phyloP scores from a whole-genome alignment of 2,888 invertebrate species.

The Melanostoma scalare region DNA sequence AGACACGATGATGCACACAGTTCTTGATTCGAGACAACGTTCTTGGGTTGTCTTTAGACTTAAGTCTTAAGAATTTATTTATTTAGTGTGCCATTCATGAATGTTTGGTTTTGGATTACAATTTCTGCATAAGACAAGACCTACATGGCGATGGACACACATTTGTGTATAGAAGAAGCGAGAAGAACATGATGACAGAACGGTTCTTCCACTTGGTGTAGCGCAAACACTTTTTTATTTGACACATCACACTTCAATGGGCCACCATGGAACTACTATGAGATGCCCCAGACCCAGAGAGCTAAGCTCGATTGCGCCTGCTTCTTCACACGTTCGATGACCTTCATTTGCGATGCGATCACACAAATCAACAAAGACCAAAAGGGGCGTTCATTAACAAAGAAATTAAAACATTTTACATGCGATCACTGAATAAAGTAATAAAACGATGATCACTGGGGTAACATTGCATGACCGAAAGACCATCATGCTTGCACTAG shows the following conservation, averaged over 20 bases:
- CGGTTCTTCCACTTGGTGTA: conserved; percentile 41
- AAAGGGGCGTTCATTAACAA: conserved; percentile 61
- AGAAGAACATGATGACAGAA: conserved; percentile 45
- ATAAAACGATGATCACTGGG: conserved; percentile 62
- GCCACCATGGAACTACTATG: conserved; percentile 25
- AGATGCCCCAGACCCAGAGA: too few species aligned
- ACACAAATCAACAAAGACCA: background rate
- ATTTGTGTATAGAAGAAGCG: background rate
- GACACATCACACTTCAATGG: conserved; percentile 38
- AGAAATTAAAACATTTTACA: conserved; percentile 70
- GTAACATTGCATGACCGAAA: conserved; percentile 65
- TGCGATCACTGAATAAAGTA: conserved; percentile 69
- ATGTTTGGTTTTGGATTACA: conserved; percentile 63
- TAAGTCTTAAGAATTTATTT: background rate
- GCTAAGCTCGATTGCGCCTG: too few species aligned
- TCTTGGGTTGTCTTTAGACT: background rate
- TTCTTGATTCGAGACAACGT: conserved; percentile 3
- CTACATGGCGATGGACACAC: conserved; percentile 34
- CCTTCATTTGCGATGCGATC: conserved; percentile 46
- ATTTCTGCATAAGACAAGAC: conserved; percentile 40
- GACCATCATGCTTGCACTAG: conserved; percentile 37
- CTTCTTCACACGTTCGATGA: conserved; percentile 52
- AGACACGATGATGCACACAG: conserved; percentile 7
- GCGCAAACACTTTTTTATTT: conserved; percentile 22
- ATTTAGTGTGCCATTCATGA: conserved; percentile 53